A percentile compares a stretch with the other conserved stretches of the same genome.
Evolutionary conservation across 2,113 vertebrate genomes (phyloP).

Genomic region (Dipodomys stephensi): DNA sequence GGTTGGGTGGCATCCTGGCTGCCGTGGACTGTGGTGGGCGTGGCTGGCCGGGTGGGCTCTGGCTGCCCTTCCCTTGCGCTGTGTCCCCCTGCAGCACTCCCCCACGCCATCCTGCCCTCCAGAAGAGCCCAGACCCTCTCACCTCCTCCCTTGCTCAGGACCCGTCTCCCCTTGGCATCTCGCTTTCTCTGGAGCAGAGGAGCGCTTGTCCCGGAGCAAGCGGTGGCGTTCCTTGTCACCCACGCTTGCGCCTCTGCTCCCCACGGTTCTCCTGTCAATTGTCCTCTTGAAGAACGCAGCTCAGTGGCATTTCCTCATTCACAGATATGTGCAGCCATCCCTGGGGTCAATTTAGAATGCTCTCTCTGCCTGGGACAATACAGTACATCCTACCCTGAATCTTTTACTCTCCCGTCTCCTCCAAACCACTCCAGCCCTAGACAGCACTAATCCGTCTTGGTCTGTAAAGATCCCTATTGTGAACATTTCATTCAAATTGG

Average conservation of each 20-base stretch:
- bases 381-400: not conserved
- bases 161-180: not conserved
- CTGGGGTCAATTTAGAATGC: too few species aligned
- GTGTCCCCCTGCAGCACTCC: too few species aligned
- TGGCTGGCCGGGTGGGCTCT: too few species aligned
- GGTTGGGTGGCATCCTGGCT: too few species aligned
- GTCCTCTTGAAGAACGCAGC: too few species aligned
- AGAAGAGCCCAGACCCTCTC: not conserved
- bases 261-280: not conserved
- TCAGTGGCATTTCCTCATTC: not conserved
- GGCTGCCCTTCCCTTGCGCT: not conserved
- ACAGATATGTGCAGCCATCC: not conserved
- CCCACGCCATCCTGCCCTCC: not conserved
- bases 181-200: not conserved
- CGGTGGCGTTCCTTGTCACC: too few species aligned
- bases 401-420: not conserved
- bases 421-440: not conserved
- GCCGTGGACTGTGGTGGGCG: too few species aligned
- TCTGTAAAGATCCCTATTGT: not conserved
- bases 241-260: fast-evolving
- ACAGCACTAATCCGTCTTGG: not conserved
- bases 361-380: too few species aligned
- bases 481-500: not conserved
- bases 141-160: not conserved
- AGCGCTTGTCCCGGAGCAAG: too few species aligned